Base-by-base conservation (phyloP, 2,113 vertebrate species). In the Dascyllus trimaculatus region DNA sequence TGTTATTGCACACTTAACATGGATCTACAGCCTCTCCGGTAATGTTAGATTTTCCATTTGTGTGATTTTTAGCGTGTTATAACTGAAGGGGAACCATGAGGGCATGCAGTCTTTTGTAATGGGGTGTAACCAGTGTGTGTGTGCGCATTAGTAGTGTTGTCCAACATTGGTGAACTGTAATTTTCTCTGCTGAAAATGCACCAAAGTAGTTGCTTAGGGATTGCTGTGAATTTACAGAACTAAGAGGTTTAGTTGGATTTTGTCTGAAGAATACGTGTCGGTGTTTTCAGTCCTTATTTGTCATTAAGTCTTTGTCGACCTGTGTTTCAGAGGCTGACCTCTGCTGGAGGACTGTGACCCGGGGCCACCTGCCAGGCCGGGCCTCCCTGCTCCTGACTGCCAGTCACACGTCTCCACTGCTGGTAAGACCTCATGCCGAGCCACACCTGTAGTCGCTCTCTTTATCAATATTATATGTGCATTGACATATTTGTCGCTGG, bases 311-410 rank as follows among this genome's bases (percentile, higher is more conserved):
- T 35, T 51, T 2, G 18, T 19, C 17, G 48, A 9, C 71, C 19
- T 88, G 59, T 86, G 67, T 84, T 92, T 38, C 81, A 93, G 90
- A 93, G 80, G 81, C 88, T 90, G 91, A 92, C 78, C 78, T 81
- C 88, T 85, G 78, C 87, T 88, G 91, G 88, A 88, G 91, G 89
- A 91, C 82, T 84, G 80, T 84, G 78, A 93, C 87, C 85, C 66
- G 91, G 68, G 90, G 88, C 86, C 89, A 86, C 87, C 90, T 86
- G 84, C 91, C 92, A 90, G 89, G 92, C 88, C 80, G 64, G 93
- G 90, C 88, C 90, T 90, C 88, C 87, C 87, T 88, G 82, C 79
- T 84, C 85, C 88, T 78, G 81, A 77, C 61, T 11, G 74, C 84
- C 84, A 71, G 87, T 75, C 82, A 11, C 80, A 86, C 85, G 81